These are phyloP conservation scores for Silurus lanzhouensis DNA, from an alignment of 2,797 vertebrate species.

Conservation along the genomic window DNA sequence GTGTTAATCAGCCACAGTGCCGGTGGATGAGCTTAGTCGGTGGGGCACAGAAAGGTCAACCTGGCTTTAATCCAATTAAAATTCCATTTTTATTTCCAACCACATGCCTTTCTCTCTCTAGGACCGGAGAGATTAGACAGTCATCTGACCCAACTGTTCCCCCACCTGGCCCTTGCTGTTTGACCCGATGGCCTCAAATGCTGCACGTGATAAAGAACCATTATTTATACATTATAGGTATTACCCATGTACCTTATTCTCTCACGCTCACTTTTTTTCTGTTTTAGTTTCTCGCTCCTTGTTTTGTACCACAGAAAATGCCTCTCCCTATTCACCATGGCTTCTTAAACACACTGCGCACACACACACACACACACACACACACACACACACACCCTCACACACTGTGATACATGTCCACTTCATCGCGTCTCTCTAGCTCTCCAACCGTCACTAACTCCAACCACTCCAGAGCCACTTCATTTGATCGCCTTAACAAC, in stretches of 20 bases:
- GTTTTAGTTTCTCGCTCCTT: slow-evolving; percentile 12
- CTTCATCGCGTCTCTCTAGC: not conserved
- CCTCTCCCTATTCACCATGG: not conserved
- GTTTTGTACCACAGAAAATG: slow-evolving; percentile 16
- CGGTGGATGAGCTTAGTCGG: slow-evolving; percentile 65
- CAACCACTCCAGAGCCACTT: slow-evolving; percentile 36
- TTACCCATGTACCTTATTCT: not conserved
- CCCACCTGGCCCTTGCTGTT: slow-evolving; percentile 40
- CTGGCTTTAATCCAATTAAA: slow-evolving; percentile 77
- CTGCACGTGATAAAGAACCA: slow-evolving; percentile 24
- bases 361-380: not conserved
- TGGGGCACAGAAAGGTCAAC: slow-evolving; percentile 58
- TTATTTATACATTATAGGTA: slow-evolving; percentile 33
- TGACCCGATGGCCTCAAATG: slow-evolving; percentile 18
- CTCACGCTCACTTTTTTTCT: not conserved
- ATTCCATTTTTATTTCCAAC: slow-evolving; percentile 78
- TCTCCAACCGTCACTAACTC: slow-evolving; percentile 19
- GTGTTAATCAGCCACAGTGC: slow-evolving; percentile 29
- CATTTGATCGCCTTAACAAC: slow-evolving; percentile 32
- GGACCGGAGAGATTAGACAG: slow-evolving; percentile 40
- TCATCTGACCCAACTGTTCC: slow-evolving; percentile 54
- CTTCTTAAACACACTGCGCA: not conserved
- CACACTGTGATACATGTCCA: not conserved
- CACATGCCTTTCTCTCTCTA: slow-evolving; percentile 60
- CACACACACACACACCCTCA: not conserved